Percentiles rank a stretch among this genome's conserved stretches.
Conservation (phyloP, 1,140 invertebrate species). For the Drosophila elegans region DNA sequence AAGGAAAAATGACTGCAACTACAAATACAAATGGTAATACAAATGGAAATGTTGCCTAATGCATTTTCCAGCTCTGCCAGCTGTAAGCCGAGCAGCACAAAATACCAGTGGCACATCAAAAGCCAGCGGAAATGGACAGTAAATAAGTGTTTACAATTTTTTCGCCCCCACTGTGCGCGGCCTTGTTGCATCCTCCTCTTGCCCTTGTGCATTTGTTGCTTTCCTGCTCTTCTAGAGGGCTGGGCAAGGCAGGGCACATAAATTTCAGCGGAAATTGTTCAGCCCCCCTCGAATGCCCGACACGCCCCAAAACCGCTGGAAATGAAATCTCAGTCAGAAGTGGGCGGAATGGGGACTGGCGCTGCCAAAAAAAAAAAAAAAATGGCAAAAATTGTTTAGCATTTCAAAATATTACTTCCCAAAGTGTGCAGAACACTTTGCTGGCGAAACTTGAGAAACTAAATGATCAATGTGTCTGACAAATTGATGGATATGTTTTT, state of each 20-base stretch:
- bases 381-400: background rate
- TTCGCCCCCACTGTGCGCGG: slow-evolving; percentile 19
- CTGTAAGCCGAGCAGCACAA: slow-evolving; percentile 6
- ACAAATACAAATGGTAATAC: slow-evolving; percentile 37
- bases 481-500: background rate
- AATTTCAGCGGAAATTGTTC: slow-evolving; percentile 71
- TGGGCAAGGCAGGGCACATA: slow-evolving; percentile 53
- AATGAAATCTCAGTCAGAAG: slow-evolving; percentile 21
- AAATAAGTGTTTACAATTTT: slow-evolving; percentile 82
- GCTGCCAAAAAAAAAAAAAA: background rate
- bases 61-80: slow-evolving; percentile 6
- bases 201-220: slow-evolving; percentile 20
- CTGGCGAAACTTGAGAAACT: background rate
- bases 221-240: slow-evolving; percentile 4
- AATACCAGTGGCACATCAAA: slow-evolving; percentile 54
- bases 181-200: slow-evolving; percentile 54
- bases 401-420: background rate
- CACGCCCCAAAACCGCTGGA: background rate
- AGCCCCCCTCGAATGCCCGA: background rate
- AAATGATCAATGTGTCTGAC: slow-evolving; percentile 1
- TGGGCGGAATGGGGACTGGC: background rate
- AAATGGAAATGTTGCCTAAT: slow-evolving; percentile 65
- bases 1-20: slow-evolving; percentile 48
- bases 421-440: slow-evolving; percentile 11
- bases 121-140: slow-evolving; percentile 78